Base-by-base conservation (phyloP, 2,797 vertebrate genomes). In the Danionella dracula region DNA sequence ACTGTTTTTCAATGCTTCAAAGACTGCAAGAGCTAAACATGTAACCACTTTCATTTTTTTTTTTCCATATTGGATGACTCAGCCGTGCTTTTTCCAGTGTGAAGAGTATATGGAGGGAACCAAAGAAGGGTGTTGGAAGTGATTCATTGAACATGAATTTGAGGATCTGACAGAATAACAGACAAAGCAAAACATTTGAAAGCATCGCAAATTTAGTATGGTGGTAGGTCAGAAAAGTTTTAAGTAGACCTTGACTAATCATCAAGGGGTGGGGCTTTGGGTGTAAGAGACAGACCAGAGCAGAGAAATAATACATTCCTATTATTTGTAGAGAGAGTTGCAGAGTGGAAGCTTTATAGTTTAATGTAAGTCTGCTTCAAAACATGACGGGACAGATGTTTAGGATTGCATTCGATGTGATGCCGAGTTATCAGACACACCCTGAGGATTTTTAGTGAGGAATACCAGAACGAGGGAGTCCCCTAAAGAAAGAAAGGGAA, bases 61-160 rank as follows among this genome's bases (percentile, higher is more conserved):
- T 21, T 17, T 21, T 16, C n/a, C 8, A 21, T 34, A 11, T 16
- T 40, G 49, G 38, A 55, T 76, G 71, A 73, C 64, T 73, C 71
- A 68, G 31, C 29, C 38, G 42, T 60, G 54, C n/a, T 55, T 40
- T 63, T 55, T 38, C 38, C 42, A 10, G 45, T 45, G 45, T 41
- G 2, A 38, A 27, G 16, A 62, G 20, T n/a, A n/a, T n/a, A n/a
- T n/a, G n/a, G n/a, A n/a, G n/a, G 40, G 34, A 56, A n/a, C n/a
- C n/a, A 17, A 37, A 49, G 48, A 29, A 38, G 37, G 42, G 31
- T 41, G 27, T 8, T 34, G 57, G 56, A 56, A 84, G 84, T 23
- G 82, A 84, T 21, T 66, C 85, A 13, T 84, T 90, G 49, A 78
- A 81, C 0, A 76, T 87, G 81, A 92, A 93, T 96, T 77, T 90